phyloP scores from a whole-genome alignment of 2,113 vertebrate species.

The Trogon surrucura region DNA sequence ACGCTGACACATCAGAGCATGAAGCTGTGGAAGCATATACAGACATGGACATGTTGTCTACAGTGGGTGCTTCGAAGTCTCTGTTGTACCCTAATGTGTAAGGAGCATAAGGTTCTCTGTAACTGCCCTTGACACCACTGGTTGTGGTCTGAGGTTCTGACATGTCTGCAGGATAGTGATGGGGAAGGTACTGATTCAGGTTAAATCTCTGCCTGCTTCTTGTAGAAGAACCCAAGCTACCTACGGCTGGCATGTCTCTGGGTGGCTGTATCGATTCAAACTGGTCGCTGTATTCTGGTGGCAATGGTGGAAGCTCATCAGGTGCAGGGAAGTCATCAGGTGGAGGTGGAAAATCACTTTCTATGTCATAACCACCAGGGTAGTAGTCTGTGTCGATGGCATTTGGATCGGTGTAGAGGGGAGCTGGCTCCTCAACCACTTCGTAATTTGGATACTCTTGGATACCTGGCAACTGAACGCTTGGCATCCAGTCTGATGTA shows the following conservation, averaged over 20 bases:
- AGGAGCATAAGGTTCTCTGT: constrained; percentile 78
- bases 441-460: constrained; percentile 97
- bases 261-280: constrained; percentile 88
- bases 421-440: constrained; percentile 88
- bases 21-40: constrained; percentile 92
- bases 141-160: constrained; percentile 77
- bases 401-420: constrained; percentile 89
- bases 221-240: constrained; percentile 77
- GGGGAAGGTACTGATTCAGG: constrained; percentile 92
- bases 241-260: constrained; percentile 76
- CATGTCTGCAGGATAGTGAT: constrained; percentile 85
- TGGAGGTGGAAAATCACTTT: constrained; percentile 95
- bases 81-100: constrained; percentile 81
- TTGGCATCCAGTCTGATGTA: constrained; percentile 99
- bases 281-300: constrained; percentile 86
- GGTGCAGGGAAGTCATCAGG: constrained; percentile 90
- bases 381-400: constrained; percentile 98
- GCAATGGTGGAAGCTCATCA: constrained; percentile 90
- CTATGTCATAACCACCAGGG: constrained; percentile 96
- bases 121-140: constrained; percentile 71
- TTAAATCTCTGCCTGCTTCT: constrained; percentile 87
- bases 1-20: constrained; percentile 96
- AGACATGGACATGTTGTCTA: constrained; percentile 91
- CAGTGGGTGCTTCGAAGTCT: constrained; percentile 85
- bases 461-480: constrained; percentile 95